phyloP scores from a whole-genome alignment of 2,113 vertebrate genomes.

The Cardinalis cardinalis region DNA sequence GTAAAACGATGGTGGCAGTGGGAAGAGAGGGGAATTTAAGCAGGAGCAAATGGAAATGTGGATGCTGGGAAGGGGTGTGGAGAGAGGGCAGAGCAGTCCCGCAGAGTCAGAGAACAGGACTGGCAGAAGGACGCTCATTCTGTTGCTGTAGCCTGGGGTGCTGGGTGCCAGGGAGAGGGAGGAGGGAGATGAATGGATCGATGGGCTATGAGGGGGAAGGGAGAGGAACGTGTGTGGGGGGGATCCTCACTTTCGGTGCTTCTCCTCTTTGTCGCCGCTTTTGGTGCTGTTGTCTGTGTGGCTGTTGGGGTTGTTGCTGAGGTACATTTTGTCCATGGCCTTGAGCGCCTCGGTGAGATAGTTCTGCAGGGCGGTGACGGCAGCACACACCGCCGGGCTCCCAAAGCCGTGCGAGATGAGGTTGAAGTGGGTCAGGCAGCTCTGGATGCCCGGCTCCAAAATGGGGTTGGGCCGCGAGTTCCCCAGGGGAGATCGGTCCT shows the following conservation, averaged over 20 bases:
- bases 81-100: conserved; percentile 65
- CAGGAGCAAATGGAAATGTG: conserved; percentile 28
- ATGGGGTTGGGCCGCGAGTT: conserved; percentile 97
- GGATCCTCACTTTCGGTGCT: conserved; percentile 93
- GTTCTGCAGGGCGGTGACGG: conserved; percentile 98
- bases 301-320: conserved; percentile 97
- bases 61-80: background rate
- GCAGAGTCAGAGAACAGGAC: conserved; percentile 72
- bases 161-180: background rate
- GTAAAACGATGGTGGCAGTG: background rate
- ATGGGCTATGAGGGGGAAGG: conserved; percentile 37
- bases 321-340: conserved; percentile 99
- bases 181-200: conserved; percentile 28
- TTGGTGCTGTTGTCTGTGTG: conserved; percentile 97
- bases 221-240: background rate
- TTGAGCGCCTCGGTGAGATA: conserved; percentile 99
- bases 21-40: background rate
- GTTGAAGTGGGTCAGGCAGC: conserved; percentile 99
- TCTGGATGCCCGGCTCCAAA: conserved; percentile 98
- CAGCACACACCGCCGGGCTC: conserved; percentile 95
- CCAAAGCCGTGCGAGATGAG: conserved; percentile 99
- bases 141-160: conserved; percentile 64
- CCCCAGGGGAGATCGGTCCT: conserved; percentile 97
- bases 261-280: conserved; percentile 98
- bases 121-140: conserved; percentile 72